A percentile compares a stretch with the other conserved stretches of the same genome.
phyloP scores from a whole-genome alignment of 2,888 invertebrate species.

The Cryptosula pallasiana region DNA sequence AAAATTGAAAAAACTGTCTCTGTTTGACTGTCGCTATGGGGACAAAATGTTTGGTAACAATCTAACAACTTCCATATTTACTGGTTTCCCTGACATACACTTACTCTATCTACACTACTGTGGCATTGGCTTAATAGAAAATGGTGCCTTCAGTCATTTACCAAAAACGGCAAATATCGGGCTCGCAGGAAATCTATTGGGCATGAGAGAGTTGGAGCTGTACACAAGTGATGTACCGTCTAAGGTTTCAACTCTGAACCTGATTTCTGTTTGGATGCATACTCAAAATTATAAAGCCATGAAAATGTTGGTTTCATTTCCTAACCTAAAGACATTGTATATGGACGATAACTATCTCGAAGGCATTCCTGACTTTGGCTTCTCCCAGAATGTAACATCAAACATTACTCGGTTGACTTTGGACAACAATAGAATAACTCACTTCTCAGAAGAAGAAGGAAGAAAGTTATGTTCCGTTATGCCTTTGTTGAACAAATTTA shows the following conservation, averaged over 20 bases:
- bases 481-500: not conserved
- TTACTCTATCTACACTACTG: not conserved
- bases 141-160: not conserved
- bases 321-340: not conserved
- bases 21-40: not conserved
- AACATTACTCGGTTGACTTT: not conserved
- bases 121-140: not conserved
- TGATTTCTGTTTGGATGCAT: not conserved
- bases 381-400: not conserved
- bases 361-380: not conserved
- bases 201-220: not conserved
- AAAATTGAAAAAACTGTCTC: not conserved
- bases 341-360: not conserved
- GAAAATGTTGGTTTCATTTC: not conserved
- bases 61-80: not conserved
- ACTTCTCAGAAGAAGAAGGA: not conserved
- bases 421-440: not conserved
- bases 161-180: not conserved
- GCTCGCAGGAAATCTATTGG: not conserved
- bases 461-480: not conserved
- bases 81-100: not conserved
- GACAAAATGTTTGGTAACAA: not conserved
- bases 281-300: not conserved
- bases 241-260: not conserved
- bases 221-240: not conserved